These are phyloP conservation scores for Drosophila tani DNA, from an alignment of 1,140 invertebrate genomes.

Conservation along the genomic window DNA sequence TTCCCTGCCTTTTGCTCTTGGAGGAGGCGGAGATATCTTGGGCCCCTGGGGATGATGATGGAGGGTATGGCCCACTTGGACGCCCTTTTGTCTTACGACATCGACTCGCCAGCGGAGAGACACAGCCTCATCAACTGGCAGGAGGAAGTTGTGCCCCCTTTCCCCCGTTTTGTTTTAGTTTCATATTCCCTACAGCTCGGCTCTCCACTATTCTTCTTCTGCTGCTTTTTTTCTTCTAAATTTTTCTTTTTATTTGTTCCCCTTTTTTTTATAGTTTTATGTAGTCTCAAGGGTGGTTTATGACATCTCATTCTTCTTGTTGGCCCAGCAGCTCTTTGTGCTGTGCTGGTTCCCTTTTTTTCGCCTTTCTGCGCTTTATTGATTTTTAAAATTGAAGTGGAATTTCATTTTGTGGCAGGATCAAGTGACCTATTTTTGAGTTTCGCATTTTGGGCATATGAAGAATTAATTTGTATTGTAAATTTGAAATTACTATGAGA, in stretches of 20 bases:
- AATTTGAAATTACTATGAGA: no score
- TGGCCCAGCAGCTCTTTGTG: background rate
- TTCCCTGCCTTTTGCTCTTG: slow-evolving; percentile 16
- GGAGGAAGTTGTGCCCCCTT: slow-evolving; percentile 16
- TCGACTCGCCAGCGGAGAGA: slow-evolving; percentile 33
- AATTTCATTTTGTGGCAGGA: slow-evolving; percentile 14
- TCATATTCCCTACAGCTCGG: background rate
- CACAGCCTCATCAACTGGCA: slow-evolving; percentile 15
- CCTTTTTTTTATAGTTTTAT: slow-evolving; percentile 10
- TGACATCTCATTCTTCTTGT: slow-evolving; percentile 33
- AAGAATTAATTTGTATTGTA: no score
- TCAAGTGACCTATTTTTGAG: slow-evolving; percentile 29
- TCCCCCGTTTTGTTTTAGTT: background rate
- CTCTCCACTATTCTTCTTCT: slow-evolving; percentile 8
- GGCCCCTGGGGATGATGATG: slow-evolving; percentile 3
- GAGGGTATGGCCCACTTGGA: slow-evolving; percentile 15
- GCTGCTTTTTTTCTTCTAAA: background rate
- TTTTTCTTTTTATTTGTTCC: background rate
- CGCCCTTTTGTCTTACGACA: slow-evolving; percentile 61
- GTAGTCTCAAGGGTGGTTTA: slow-evolving; percentile 43
- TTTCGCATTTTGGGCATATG: background rate
- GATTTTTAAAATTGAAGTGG: slow-evolving; percentile 25
- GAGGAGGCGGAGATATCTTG: background rate
- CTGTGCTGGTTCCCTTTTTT: slow-evolving; percentile 1
- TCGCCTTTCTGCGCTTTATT: slow-evolving; percentile 23